Evolutionary conservation across 2,888 invertebrate species (phyloP), one percentile per base, ranked within the genome.

Genomic region (Phrixothrix hirtus): DNA sequence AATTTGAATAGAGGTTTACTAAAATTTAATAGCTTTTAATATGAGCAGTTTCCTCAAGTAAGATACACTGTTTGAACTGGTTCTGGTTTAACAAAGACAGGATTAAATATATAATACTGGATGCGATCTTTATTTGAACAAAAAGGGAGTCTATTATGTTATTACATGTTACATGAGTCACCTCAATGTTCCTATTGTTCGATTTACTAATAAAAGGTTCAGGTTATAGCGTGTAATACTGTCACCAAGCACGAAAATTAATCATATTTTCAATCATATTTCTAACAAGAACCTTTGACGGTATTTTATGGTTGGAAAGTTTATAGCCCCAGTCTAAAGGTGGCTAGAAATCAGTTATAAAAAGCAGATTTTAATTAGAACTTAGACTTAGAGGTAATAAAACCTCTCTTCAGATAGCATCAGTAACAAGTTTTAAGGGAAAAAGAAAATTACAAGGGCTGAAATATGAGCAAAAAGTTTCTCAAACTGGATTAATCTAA

Each of bases 401-500:
- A 69, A 68, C 60, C 59, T 59, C 61, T 64, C 63, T 63, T 62
- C 61, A 63, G 65, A 69, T 69, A 66, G 63, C 65, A 66, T 69
- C 67, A 58, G 65, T 61, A 62, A 61, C 63, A 55, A 49, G 44
- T 58, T 62, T 60, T 60, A 61, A 55, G 65, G 62, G 62, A 65
- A 66, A 36, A 62, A 64, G 66, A 66, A 69, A 70, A 70, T 66
- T 69, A 66, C 67, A 64, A 65, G 64, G 65, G 66, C 54, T 60
- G 63, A 61, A 65, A 65, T 66, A 61, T 55, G 57, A 56, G 61
- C 58, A 65, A 66, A 68, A 69, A 66, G 61, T 69, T 64, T 59
- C 61, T 57, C 61, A 67, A 68, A 69, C 66, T 67, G 65, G 66
- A 71, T 71, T 69, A 70, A 63, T 66, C 63, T 59, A 58, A 61